A percentile compares a stretch with the other conserved stretches of the same genome.
phyloP scores from a whole-genome alignment of 2,888 invertebrate species.

The Ophonus ardosiacus region DNA sequence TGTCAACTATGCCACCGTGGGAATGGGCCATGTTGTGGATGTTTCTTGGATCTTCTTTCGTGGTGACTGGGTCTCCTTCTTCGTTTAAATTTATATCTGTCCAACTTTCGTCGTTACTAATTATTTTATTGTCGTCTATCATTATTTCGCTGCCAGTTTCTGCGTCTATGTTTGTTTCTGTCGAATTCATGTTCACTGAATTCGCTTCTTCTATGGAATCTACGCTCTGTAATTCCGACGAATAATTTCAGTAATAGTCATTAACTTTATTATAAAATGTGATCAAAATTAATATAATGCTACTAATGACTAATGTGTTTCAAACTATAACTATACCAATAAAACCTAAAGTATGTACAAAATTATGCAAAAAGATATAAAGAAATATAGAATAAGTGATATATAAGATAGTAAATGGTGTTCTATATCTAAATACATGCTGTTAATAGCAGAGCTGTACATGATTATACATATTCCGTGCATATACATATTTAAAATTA shows the following conservation, averaged over 20 bases:
- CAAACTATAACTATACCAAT: conserved; percentile 18
- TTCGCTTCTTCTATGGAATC: conserved; percentile 90
- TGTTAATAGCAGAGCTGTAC: conserved; percentile 43
- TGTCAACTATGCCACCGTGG: conserved; percentile 80
- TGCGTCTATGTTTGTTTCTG: conserved; percentile 84
- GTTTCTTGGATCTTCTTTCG: conserved; percentile 78
- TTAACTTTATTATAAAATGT: not conserved
- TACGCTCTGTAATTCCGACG: conserved; percentile 82
- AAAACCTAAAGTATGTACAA: conserved; percentile 3
- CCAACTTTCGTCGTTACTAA: conserved; percentile 92
- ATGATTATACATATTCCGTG: conserved; percentile 22
- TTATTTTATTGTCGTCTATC: conserved; percentile 85
- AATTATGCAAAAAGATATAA: not conserved
- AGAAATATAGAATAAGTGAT: not conserved
- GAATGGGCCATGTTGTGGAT: conserved; percentile 79
- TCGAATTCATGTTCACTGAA: conserved; percentile 84
- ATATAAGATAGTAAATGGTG: conserved; percentile 12
- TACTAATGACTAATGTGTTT: conserved; percentile 7
- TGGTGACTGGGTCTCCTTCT: conserved; percentile 79
- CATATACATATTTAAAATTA: not conserved
- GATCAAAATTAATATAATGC: conserved; percentile 2
- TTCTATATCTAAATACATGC: conserved; percentile 43
- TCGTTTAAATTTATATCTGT: conserved; percentile 95
- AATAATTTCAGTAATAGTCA: not conserved
- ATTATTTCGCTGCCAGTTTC: conserved; percentile 84